Conservation (phyloP, 2,113 vertebrate genomes). For the Garra rufa region DNA sequence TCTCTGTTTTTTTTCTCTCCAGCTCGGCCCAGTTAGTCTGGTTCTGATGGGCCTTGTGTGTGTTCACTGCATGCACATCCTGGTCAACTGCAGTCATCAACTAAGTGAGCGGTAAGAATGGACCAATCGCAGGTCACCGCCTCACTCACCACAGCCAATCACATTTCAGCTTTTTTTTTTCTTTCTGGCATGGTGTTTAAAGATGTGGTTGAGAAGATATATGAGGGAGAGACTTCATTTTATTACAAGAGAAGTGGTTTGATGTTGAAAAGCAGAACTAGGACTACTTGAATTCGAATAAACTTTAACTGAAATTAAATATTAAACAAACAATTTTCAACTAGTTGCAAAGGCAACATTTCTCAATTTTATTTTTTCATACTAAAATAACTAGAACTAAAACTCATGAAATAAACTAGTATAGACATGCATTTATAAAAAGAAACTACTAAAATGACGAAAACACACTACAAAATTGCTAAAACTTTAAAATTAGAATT, state of each 20-base stretch:
- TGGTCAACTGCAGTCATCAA: slow-evolving; percentile 87
- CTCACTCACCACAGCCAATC: background rate
- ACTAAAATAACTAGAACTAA: too few species aligned
- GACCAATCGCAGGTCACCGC: background rate
- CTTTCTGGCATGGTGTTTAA: background rate
- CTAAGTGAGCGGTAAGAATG: slow-evolving; percentile 81
- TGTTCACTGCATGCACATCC: slow-evolving; percentile 89
- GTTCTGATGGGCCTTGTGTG: slow-evolving; percentile 85
- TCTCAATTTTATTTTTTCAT: too few species aligned
- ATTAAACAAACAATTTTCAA: too few species aligned
- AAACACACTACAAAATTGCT: too few species aligned
- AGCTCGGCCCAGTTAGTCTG: slow-evolving; percentile 87
- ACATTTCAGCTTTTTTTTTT: background rate
- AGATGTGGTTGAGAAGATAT: background rate
- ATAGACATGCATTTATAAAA: too few species aligned
- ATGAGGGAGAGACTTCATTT: background rate
- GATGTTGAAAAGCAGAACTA: too few species aligned
- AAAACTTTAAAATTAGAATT: too few species aligned
- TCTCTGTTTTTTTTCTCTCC: slow-evolving; percentile 25
- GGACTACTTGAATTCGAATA: too few species aligned
- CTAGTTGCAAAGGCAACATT: background rate
- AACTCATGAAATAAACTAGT: too few species aligned
- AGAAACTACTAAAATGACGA: background rate
- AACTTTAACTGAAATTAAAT: too few species aligned
- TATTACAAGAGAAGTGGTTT: too few species aligned